Percentiles rank a stretch among this genome's conserved stretches.
phyloP scores from a whole-genome alignment of 1,140 invertebrate species.

The Hycleus phaleratus region DNA sequence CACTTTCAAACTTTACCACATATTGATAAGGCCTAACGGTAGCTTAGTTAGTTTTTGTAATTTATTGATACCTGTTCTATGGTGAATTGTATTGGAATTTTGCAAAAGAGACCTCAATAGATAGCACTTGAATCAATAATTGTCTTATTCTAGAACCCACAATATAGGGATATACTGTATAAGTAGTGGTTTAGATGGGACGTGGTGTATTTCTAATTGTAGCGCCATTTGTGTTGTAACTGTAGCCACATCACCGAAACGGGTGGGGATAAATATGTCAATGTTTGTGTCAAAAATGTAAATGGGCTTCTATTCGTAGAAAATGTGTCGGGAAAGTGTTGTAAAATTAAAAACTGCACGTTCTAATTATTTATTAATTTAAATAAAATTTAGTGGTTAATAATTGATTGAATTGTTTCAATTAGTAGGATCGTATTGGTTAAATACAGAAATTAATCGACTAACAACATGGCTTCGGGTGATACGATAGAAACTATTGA shows the following conservation, averaged over 20 bases:
- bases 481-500: conserved; percentile 59
- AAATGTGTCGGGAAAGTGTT: conserved; percentile 2
- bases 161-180: too few relatives aligned
- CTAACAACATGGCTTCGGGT: conserved; percentile 58
- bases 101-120: neutral
- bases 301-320: conserved; percentile 14
- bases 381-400: conserved; percentile 6
- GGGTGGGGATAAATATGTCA: conserved; percentile 26
- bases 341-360: too few relatives aligned
- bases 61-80: conserved; percentile 3
- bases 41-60: conserved; percentile 15
- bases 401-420: neutral
- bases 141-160: neutral
- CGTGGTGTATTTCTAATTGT: too few relatives aligned
- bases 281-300: conserved; percentile 26
- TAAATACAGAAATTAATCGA: too few relatives aligned
- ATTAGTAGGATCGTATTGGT: too few relatives aligned
- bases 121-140: neutral
- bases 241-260: neutral
- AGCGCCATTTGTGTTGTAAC: too few relatives aligned
- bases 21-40: conserved; percentile 13
- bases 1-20: neutral
- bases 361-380: too few relatives aligned
- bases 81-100: conserved; percentile 6
- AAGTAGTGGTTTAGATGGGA: too few relatives aligned